Conservation (phyloP, 2,113 vertebrate genomes). For the Sebastes schlegelii region DNA sequence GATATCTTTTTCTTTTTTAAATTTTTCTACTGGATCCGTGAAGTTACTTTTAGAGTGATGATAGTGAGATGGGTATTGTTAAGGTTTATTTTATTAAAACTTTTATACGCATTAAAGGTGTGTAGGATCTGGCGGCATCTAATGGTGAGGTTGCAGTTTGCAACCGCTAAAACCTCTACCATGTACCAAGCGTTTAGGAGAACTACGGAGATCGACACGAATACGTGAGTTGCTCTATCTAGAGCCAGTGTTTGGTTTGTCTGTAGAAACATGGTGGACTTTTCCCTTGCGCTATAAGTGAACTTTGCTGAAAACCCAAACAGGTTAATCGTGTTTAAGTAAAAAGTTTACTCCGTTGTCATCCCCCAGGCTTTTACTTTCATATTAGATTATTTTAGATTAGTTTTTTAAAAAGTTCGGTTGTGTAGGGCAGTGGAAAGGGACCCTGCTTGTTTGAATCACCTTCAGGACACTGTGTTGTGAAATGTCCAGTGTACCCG, state of each 20-base stretch:
- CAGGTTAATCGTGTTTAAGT: no score
- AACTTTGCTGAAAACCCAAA: neutral
- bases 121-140: no score
- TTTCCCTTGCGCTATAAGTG: neutral
- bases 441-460: conserved; percentile 1
- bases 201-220: no score
- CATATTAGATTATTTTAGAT: neutral
- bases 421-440: conserved; percentile 10
- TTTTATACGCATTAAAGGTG: neutral
- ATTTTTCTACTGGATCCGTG: neutral
- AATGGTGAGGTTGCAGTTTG: no score
- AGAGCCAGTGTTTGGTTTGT: no score
- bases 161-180: no score
- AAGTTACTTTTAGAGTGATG: neutral
- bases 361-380: neutral
- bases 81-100: neutral
- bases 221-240: no score
- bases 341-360: neutral
- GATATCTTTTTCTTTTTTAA: neutral
- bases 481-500: neutral
- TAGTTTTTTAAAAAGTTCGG: neutral
- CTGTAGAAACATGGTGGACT: no score
- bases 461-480: neutral
- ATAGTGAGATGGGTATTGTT: neutral
- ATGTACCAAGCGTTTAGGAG: no score